phyloP scores from a whole-genome alignment of 2,888 invertebrate genomes.

The Hypomecis punctinalis region DNA sequence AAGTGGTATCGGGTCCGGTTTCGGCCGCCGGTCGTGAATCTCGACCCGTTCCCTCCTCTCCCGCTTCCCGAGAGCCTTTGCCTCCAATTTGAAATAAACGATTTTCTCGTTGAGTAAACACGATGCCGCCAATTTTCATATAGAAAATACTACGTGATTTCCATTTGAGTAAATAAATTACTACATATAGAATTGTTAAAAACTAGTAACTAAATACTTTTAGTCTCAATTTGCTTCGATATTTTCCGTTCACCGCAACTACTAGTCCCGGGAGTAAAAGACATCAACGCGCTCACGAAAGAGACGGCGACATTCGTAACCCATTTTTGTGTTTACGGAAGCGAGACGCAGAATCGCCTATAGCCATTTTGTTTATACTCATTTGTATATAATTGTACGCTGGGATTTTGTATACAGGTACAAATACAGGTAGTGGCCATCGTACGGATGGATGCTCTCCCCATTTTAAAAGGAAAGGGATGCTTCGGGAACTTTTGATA shows the following conservation, averaged over 20 bases:
- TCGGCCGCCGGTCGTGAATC: constrained; percentile 62
- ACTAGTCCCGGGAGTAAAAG: constrained; percentile 70
- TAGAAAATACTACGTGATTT: constrained; percentile 27
- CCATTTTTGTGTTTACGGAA: constrained; percentile 61
- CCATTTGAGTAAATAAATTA: constrained; percentile 27
- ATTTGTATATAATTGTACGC: constrained; percentile 66
- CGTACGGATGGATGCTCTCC: constrained; percentile 79
- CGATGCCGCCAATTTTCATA: constrained; percentile 15
- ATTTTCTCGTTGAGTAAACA: constrained; percentile 55
- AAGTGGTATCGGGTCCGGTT: constrained; percentile 58
- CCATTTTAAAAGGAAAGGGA: constrained; percentile 71
- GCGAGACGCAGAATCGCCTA: constrained; percentile 65
- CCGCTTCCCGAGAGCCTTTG: constrained; percentile 59
- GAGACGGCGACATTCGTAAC: constrained; percentile 56
- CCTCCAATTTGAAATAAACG: constrained; percentile 71
- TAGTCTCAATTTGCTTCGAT: constrained; percentile 31
- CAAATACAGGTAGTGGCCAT: constrained; percentile 71
- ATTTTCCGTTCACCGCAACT: constrained; percentile 57
- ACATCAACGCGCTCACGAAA: constrained; percentile 76
- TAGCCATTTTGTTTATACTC: constrained; percentile 70
- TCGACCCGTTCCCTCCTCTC: constrained; percentile 65
- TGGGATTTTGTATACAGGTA: constrained; percentile 77
- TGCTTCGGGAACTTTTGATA: constrained; percentile 65
- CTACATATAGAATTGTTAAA: neutral
- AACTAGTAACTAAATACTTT: neutral